A percentile compares a stretch with the other conserved stretches of the same genome.
Conservation (phyloP, 2,888 invertebrate species). For the Epirrhoe tristata region DNA sequence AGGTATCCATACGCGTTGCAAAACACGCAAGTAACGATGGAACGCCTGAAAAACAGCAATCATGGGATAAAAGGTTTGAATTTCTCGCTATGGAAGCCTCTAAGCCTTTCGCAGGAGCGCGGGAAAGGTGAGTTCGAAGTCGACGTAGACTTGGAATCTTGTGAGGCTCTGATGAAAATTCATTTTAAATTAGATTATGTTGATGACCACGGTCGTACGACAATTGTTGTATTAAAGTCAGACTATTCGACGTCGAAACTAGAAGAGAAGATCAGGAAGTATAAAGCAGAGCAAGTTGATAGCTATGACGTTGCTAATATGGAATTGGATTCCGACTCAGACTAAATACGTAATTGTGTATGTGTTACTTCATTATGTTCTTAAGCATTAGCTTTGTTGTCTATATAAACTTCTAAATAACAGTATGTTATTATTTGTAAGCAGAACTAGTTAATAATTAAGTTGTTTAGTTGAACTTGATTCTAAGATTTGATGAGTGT, state of each 20-base stretch:
- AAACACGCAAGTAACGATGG: slow-evolving; percentile 45
- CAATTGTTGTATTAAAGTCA: slow-evolving; percentile 51
- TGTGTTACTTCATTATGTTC: neutral
- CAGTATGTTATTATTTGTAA: neutral
- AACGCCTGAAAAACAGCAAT: slow-evolving; percentile 64
- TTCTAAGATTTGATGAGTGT: neutral
- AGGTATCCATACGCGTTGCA: slow-evolving; percentile 36
- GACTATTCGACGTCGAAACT: slow-evolving; percentile 53
- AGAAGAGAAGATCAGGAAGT: slow-evolving; percentile 56
- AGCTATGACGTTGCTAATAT: slow-evolving; percentile 72
- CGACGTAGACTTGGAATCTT: slow-evolving; percentile 69
- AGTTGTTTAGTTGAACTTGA: neutral
- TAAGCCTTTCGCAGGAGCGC: slow-evolving; percentile 24
- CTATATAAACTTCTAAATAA: neutral
- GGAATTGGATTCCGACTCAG: slow-evolving; percentile 68
- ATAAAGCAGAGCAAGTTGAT: slow-evolving; percentile 64
- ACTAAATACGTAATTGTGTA: slow-evolving; percentile 34
- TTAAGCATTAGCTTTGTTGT: neutral
- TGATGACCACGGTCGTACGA: slow-evolving; percentile 39
- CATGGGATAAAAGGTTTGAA: slow-evolving; percentile 69
- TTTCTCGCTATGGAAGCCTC: slow-evolving; percentile 66
- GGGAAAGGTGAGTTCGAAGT: slow-evolving; percentile 47
- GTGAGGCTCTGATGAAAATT: slow-evolving; percentile 61
- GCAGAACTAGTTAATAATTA: slow-evolving; percentile 6
- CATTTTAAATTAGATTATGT: slow-evolving; percentile 64